phyloP scores from a whole-genome alignment of 2,888 invertebrate genomes.

The Diploptera punctata region DNA sequence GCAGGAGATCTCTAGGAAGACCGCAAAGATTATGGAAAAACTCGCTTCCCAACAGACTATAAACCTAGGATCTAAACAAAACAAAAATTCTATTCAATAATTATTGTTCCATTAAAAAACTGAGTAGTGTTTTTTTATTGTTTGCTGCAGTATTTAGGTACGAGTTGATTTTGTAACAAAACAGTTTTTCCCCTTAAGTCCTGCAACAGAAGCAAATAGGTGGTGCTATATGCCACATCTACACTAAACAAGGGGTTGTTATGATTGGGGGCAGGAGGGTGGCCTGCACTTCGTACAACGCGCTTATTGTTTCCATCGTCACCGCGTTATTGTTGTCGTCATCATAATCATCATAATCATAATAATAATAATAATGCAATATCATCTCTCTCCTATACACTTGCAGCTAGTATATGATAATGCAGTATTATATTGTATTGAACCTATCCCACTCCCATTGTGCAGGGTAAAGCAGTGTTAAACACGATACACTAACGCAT shows the following conservation, averaged over 20 bases:
- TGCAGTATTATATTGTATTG: conserved; percentile 25
- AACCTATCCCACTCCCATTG: conserved; percentile 12
- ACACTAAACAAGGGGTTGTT: neutral
- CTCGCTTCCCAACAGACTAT: too few species aligned
- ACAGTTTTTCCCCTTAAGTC: too few species aligned
- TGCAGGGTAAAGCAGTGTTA: conserved; percentile 28
- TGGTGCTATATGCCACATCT: neutral
- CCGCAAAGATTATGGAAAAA: too few species aligned
- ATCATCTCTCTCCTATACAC: conserved; percentile 26
- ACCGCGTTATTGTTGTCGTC: conserved; percentile 29
- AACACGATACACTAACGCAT: conserved; percentile 18
- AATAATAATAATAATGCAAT: conserved; percentile 27
- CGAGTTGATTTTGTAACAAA: too few species aligned
- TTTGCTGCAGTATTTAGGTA: too few species aligned
- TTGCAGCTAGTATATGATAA: conserved; percentile 18
- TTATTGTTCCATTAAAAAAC: too few species aligned
- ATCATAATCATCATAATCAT: conserved; percentile 15
- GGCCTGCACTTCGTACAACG: conserved; percentile 23
- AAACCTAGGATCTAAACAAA: too few species aligned
- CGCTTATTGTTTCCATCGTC: conserved; percentile 26
- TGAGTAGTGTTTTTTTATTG: too few species aligned
- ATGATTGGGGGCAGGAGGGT: conserved; percentile 9
- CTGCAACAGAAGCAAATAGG: too few species aligned
- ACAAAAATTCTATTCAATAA: too few species aligned
- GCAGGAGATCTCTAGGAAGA: too few species aligned